Base-by-base conservation (phyloP, 1,140 invertebrate species). In the Papilio aristodemus region DNA sequence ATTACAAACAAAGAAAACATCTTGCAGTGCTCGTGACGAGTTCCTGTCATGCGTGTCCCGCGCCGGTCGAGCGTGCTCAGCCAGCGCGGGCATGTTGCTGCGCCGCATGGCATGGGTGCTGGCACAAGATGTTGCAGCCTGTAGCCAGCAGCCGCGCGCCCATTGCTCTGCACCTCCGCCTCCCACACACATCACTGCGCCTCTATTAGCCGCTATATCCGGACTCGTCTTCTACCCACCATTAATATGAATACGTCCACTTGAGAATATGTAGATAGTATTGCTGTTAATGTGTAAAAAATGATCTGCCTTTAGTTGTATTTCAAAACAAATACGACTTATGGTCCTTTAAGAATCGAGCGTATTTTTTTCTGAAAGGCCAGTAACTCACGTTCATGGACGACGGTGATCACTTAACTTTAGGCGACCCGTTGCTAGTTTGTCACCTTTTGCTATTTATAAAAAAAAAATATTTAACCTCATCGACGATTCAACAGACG, bases 81-180 rank as follows among this genome's bases (percentile, higher is more conserved):
- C 46, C 4, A 41, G 72, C 1, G 86, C 86, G 0, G 71, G 81
- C 17, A 79, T 66, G 4, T 63, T 91, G 58, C 80, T 91, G 19
- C 67, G 79, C 32, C 79, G 83, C 1, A 86, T 91, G 81, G 89
- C 89, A 4, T 89, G 86, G 84, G 87, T 91, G 2, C 78, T 91
- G 2, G 87, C 89, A 3, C 87, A 91, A 46, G 89, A 91, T 58
- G 83, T 89, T 11, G 89, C 87, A 0, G 82, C 83, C 0, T 89
- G 89, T 72, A 85, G 70, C 13, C 79, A 83, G 14, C 84, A 87
- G n/a, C 85, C 83, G 0, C 63, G 80, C 10, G 81, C 85, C 0
- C 74, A 83, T 68, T 90, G 88, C 67, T 19, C 80, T 0, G 86
- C 88, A 0, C 63, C 85, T 2, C 69, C 78, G 0, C 70, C 79